phyloP scores from a whole-genome alignment of 2,888 invertebrate species.

The Chironomus tentans region DNA sequence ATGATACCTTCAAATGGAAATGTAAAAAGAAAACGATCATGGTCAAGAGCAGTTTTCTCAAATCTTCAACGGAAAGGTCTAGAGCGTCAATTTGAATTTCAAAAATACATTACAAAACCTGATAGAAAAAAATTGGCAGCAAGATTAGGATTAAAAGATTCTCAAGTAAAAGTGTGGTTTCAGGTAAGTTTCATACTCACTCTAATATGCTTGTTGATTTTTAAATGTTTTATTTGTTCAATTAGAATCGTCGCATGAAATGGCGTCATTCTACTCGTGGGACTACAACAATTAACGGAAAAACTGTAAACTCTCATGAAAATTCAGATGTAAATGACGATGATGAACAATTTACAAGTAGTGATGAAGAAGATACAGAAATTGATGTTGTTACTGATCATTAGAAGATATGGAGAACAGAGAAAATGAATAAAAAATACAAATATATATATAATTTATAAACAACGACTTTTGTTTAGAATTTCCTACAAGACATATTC shows the following conservation, averaged over 20 bases:
- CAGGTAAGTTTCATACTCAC: conserved; percentile 51
- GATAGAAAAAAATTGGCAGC: conserved; percentile 86
- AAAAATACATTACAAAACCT: conserved; percentile 93
- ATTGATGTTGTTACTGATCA: conserved; percentile 31
- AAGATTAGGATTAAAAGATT: conserved; percentile 84
- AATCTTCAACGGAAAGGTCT: conserved; percentile 84
- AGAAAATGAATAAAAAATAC: not conserved
- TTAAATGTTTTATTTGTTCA: not conserved
- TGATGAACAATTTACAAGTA: conserved; percentile 26
- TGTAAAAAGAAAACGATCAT: conserved; percentile 73
- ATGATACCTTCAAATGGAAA: not conserved
- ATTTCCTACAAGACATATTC: not conserved
- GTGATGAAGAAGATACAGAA: conserved; percentile 30
- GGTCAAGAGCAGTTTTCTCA: conserved; percentile 93
- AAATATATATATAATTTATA: not conserved
- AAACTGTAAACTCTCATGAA: not conserved
- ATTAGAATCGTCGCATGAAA: conserved; percentile 61
- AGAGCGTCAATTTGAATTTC: conserved; percentile 83
- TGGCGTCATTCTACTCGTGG: conserved; percentile 61
- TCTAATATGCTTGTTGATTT: conserved; percentile 31
- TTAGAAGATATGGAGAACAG: not conserved
- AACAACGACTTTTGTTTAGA: not conserved
- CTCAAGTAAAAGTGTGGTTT: conserved; percentile 92
- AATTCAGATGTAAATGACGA: conserved; percentile 21
- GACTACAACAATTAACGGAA: not conserved